phyloP scores from a whole-genome alignment of 37 sponge, comb jelly and placozoan species.

The Diacarnus erythraeanus region DNA sequence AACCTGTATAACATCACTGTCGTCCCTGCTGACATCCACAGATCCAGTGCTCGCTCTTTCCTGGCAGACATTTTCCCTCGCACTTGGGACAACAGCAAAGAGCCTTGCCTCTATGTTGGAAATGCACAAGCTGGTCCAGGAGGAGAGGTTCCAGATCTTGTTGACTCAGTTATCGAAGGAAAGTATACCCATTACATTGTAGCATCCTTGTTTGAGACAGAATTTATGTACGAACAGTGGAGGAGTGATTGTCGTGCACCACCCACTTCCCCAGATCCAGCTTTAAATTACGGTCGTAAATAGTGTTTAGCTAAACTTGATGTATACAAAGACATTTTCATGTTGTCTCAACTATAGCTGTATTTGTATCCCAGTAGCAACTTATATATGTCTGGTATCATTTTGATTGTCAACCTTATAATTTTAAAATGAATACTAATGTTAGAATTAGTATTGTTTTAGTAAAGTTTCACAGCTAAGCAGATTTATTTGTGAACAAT shows the following conservation, averaged over 20 bases:
- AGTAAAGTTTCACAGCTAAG: no score
- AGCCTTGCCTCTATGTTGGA: conserved; percentile 64
- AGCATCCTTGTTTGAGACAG: conserved; percentile 13
- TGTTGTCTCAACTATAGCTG: no score
- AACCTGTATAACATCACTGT: conserved; percentile 44
- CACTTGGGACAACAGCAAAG: conserved; percentile 58
- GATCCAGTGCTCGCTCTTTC: conserved; percentile 28
- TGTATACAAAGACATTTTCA: no score
- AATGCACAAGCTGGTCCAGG: conserved; percentile 59
- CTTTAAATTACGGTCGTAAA: no score
- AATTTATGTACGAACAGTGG: conserved; percentile 20
- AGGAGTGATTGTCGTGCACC: conserved; percentile 8
- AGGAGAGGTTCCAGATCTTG: conserved; percentile 6
- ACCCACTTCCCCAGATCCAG: no score
- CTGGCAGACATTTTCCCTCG: conserved; percentile 32
- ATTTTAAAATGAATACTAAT: no score
- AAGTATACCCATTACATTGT: conserved; percentile 47
- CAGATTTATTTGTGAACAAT: no score
- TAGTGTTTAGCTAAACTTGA: no score
- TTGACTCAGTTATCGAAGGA: conserved; percentile 67
- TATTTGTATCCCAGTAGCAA: no score
- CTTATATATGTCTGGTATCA: no score
- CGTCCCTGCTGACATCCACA: neutral
- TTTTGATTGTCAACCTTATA: no score
- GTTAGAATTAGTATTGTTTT: no score